These are phyloP conservation scores for Acanthis flammea DNA, from an alignment of 2,797 vertebrate genomes.

Conservation along the genomic window DNA sequence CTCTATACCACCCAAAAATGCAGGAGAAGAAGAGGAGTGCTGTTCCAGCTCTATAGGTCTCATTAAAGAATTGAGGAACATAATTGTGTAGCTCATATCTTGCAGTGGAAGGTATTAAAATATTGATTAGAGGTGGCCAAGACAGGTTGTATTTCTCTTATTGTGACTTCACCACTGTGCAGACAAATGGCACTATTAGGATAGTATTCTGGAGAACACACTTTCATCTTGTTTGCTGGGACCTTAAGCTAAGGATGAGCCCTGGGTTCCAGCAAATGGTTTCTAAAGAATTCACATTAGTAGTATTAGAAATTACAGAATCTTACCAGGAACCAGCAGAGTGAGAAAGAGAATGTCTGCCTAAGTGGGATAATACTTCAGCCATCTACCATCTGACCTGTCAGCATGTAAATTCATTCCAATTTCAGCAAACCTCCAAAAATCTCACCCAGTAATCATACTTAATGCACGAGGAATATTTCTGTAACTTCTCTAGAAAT, in stretches of 20 bases:
- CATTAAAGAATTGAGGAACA: neutral
- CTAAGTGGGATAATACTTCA: neutral
- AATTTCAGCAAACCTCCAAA: neutral
- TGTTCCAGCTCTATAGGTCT: neutral
- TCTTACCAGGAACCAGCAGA: neutral
- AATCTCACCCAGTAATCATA: neutral
- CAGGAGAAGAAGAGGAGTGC: neutral
- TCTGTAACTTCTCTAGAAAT: neutral
- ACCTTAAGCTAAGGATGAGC: neutral
- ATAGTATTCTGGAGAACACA: neutral
- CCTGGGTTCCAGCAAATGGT: neutral
- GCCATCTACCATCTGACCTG: neutral
- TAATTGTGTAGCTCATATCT: neutral
- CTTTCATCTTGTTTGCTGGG: fast-evolving
- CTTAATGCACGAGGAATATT: neutral
- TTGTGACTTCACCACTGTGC: neutral
- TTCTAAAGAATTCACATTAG: neutral
- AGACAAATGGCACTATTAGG: neutral
- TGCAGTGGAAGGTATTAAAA: neutral
- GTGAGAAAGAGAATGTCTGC: neutral
- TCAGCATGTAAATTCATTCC: neutral
- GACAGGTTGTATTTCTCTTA: neutral
- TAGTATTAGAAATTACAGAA: neutral
- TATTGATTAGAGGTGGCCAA: neutral
- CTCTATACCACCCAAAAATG: neutral